These are phyloP conservation scores for Drosophila mauritiana DNA, from an alignment of 1,140 invertebrate genomes.

Conservation along the genomic window DNA sequence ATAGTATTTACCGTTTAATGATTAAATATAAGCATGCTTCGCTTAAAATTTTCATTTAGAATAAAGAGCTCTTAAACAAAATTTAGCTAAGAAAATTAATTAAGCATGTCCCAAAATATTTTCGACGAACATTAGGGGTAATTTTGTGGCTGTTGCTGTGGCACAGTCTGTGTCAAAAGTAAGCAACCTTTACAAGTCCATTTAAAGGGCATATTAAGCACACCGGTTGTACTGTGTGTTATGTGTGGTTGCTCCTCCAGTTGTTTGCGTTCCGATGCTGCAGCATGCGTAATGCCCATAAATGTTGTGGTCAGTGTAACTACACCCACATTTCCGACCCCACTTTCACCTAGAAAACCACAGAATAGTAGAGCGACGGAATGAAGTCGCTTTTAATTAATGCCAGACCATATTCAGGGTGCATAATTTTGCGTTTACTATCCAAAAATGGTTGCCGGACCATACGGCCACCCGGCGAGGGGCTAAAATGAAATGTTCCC, in stretches of 20 bases:
- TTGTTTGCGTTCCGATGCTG: slow-evolving; percentile 12
- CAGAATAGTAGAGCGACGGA: slow-evolving; percentile 54
- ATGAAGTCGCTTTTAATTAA: slow-evolving; percentile 77
- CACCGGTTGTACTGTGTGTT: slow-evolving; percentile 41
- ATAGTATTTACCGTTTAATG: too few species aligned
- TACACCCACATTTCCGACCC: not conserved
- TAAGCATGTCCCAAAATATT: too few species aligned
- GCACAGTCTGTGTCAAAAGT: slow-evolving; percentile 2
- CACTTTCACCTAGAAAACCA: slow-evolving; percentile 25
- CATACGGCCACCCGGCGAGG: too few species aligned
- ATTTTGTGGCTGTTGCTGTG: slow-evolving; percentile 7
- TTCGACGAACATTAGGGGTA: not conserved
- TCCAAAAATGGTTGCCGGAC: not conserved
- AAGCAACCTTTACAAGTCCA: slow-evolving; percentile 23
- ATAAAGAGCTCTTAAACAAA: too few species aligned
- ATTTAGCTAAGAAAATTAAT: too few species aligned
- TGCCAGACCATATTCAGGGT: slow-evolving; percentile 60
- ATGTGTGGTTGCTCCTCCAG: slow-evolving; percentile 18
- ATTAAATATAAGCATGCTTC: too few species aligned
- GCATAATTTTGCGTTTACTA: slow-evolving; percentile 58
- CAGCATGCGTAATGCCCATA: slow-evolving; percentile 53
- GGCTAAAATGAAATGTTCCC: slow-evolving; percentile 16
- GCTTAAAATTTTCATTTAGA: too few species aligned
- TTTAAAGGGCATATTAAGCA: slow-evolving; percentile 56
- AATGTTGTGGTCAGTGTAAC: slow-evolving; percentile 59